phyloP scores from a whole-genome alignment of 2,797 vertebrate genomes.

The Podargus strigoides region DNA sequence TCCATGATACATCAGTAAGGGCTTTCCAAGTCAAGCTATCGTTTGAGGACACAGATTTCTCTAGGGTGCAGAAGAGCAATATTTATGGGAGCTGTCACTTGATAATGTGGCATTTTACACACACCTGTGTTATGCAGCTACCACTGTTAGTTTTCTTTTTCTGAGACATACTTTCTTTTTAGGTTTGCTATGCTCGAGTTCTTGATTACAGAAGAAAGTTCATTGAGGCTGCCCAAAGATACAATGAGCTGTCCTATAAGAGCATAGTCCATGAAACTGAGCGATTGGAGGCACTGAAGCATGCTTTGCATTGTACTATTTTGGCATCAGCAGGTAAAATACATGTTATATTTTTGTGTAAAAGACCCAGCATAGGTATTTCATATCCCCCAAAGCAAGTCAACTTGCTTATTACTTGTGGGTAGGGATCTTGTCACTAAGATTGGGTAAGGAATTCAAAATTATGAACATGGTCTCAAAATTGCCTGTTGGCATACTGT shows the following conservation, averaged over 20 bases:
- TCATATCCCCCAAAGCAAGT: background rate
- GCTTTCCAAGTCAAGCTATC: background rate
- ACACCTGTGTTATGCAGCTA: background rate
- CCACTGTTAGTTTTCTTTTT: background rate
- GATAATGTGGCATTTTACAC: background rate
- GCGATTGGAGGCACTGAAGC: slow-evolving; percentile 94
- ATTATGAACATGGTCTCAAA: rapidly evolving
- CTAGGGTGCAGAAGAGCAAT: background rate
- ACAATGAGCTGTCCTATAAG: slow-evolving; percentile 97
- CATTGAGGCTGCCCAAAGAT: slow-evolving; percentile 96
- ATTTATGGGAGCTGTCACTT: background rate
- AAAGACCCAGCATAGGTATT: background rate
- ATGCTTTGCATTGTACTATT: slow-evolving; percentile 97
- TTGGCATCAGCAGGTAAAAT: slow-evolving; percentile 93
- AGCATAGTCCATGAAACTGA: slow-evolving; percentile 96
- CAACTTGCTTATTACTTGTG: background rate
- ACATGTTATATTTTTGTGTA: rapidly evolving
- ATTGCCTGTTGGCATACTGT: background rate
- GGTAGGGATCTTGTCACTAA: background rate
- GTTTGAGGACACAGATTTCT: background rate
- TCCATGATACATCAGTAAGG: background rate
- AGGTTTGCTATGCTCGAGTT: slow-evolving; percentile 97
- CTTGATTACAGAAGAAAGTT: slow-evolving; percentile 98
- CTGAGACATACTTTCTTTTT: background rate
- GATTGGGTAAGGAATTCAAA: background rate